These are phyloP conservation scores for Potorous gilbertii DNA, from an alignment of 2,797 vertebrate species.

Conservation along the genomic window DNA sequence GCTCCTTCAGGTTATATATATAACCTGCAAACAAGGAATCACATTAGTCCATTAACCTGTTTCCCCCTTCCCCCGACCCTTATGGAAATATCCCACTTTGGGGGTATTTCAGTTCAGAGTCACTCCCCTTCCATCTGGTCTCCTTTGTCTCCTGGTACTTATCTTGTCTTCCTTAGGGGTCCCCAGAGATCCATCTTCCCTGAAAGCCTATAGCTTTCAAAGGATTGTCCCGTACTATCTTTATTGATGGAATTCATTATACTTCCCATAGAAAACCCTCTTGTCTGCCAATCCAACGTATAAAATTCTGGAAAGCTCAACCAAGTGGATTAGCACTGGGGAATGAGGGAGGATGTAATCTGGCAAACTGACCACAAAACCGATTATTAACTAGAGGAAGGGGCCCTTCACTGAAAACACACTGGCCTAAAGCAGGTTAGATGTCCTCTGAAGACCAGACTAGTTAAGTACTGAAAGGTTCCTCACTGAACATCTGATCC, in stretches of 20 bases:
- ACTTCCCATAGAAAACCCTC: not conserved
- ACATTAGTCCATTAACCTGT: not conserved
- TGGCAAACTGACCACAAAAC: not conserved
- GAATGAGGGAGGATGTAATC: not conserved
- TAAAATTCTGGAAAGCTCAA: not conserved
- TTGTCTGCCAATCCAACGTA: not conserved
- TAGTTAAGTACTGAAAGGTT: not conserved
- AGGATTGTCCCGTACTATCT: not conserved
- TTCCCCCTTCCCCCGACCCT: not conserved
- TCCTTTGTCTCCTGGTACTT: not conserved
- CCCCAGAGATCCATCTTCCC: not conserved
- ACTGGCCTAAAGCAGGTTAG: not conserved
- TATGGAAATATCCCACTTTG: not conserved
- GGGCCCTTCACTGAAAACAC: not conserved
- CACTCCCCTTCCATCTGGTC: not conserved
- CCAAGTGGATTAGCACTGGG: not conserved
- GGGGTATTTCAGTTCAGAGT: not conserved
- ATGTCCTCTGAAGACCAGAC: not conserved
- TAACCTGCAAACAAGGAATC: not conserved
- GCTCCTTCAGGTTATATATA: not conserved
- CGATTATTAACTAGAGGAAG: not conserved
- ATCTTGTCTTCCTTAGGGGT: not conserved
- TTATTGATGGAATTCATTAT: not conserved
- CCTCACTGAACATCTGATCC: not conserved
- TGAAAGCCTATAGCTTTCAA: not conserved